These are phyloP conservation scores for Bombus fervidus DNA, from an alignment of 1,140 invertebrate genomes.

Conservation along the genomic window DNA sequence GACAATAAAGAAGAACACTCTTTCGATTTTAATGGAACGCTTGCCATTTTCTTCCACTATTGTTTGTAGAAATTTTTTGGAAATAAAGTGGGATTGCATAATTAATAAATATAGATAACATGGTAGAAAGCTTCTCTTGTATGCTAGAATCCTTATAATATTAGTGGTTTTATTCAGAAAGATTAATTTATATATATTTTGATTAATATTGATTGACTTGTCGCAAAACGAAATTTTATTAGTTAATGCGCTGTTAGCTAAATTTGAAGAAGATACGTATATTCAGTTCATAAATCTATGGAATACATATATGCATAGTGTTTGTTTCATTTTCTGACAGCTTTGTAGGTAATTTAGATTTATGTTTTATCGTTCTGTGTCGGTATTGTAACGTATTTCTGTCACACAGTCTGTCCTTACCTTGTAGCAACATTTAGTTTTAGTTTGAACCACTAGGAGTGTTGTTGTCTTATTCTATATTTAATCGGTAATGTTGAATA, in stretches of 20 bases:
- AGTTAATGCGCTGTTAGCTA: background rate
- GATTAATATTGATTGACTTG: background rate
- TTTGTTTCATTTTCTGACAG: background rate
- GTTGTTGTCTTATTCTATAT: too few relatives aligned
- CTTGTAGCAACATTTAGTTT: too few relatives aligned
- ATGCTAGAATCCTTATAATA: background rate
- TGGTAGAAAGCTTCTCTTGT: background rate
- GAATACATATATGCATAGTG: background rate
- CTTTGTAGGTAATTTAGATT: background rate
- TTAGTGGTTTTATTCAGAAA: background rate
- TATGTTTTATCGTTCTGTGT: background rate
- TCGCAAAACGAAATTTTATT: background rate
- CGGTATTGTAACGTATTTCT: background rate
- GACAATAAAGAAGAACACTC: background rate
- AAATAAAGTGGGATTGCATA: background rate
- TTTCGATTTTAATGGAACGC: background rate
- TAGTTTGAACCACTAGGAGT: too few relatives aligned
- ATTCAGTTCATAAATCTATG: background rate
- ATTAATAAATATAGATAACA: background rate
- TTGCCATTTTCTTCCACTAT: background rate
- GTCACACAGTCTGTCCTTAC: too few relatives aligned
- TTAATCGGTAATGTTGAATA: too few relatives aligned
- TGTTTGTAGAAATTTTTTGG: background rate
- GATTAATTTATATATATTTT: background rate
- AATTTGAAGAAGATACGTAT: background rate